phyloP scores from a whole-genome alignment of 2,113 vertebrate genomes.

The Eira barbara region DNA sequence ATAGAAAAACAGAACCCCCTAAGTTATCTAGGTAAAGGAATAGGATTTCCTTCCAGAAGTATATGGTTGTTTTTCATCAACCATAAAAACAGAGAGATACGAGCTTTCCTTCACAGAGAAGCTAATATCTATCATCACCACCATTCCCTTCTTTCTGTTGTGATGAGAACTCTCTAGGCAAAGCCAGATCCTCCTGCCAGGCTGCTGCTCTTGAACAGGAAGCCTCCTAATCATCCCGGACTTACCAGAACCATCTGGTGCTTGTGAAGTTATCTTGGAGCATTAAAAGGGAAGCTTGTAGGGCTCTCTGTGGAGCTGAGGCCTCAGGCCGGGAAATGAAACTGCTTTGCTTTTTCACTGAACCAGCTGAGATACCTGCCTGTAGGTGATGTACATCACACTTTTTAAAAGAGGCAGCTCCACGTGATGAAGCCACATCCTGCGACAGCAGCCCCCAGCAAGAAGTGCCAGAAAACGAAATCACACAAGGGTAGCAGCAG shows the following conservation, averaged over 20 bases:
- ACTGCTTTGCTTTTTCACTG: slow-evolving; percentile 48
- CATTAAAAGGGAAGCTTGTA: not conserved
- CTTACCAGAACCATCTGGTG: slow-evolving; percentile 69
- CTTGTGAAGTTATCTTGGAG: slow-evolving; percentile 23
- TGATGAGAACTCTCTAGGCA: not conserved
- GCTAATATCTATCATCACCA: not conserved
- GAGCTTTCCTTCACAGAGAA: not conserved
- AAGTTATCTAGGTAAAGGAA: not conserved
- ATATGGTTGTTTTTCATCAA: not conserved
- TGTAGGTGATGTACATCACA: slow-evolving; percentile 74
- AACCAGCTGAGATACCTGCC: slow-evolving; percentile 66
- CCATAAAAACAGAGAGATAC: not conserved
- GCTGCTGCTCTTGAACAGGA: not conserved
- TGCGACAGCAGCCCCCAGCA: slow-evolving; percentile 53
- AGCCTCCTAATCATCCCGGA: not conserved
- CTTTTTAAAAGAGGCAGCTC: slow-evolving; percentile 67
- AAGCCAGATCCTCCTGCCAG: not conserved
- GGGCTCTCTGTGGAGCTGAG: slow-evolving; percentile 38
- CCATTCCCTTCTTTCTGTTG: not conserved
- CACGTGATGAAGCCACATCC: slow-evolving; percentile 70
- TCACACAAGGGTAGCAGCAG: slow-evolving; percentile 59
- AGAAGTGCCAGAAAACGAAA: slow-evolving; percentile 67
- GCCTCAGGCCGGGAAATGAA: slow-evolving; percentile 22
- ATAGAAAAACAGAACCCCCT: not conserved
- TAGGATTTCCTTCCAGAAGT: not conserved